Evolutionary conservation across 2,113 vertebrate genomes (phyloP).

Genomic region (Paramisgurnus dabryanus): DNA sequence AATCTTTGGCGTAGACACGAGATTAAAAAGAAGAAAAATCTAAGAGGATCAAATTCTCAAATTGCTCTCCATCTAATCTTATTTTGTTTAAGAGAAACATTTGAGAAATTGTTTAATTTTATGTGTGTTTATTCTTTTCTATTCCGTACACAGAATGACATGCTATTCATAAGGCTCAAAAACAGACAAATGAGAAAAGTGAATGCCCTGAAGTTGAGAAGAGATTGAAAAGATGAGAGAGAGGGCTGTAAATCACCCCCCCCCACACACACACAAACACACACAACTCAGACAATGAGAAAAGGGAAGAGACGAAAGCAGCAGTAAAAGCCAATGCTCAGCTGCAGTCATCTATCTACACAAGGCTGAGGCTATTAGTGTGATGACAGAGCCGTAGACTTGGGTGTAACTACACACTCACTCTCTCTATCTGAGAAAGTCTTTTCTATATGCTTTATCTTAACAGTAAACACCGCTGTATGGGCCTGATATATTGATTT

Average conservation of each 20-base stretch:
- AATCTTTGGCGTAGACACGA: too few relatives aligned
- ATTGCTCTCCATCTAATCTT: too few relatives aligned
- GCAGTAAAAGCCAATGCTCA: slow-evolving; percentile 56
- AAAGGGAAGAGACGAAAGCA: slow-evolving; percentile 24
- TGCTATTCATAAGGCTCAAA: slow-evolving; percentile 32
- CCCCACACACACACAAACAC: background rate
- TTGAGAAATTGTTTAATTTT: too few relatives aligned
- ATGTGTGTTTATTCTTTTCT: too few relatives aligned
- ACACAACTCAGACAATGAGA: slow-evolving; percentile 42
- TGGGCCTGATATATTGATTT: slow-evolving; percentile 15
- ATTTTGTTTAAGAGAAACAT: too few relatives aligned
- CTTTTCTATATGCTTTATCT: slow-evolving; percentile 18
- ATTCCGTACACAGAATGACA: background rate
- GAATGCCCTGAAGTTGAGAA: slow-evolving; percentile 44
- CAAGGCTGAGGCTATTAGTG: slow-evolving; percentile 58
- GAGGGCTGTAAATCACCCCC: slow-evolving; percentile 46
- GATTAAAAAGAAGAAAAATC: too few relatives aligned
- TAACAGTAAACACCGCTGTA: background rate
- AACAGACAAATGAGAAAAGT: slow-evolving; percentile 40
- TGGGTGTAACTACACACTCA: slow-evolving; percentile 40
- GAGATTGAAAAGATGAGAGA: slow-evolving; percentile 43
- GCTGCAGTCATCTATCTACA: slow-evolving; percentile 60
- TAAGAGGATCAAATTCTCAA: too few relatives aligned
- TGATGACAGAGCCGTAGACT: slow-evolving; percentile 53
- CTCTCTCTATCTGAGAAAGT: slow-evolving; percentile 21